phyloP scores from a whole-genome alignment of 1,140 invertebrate species.

The Anadara kagoshimensis region DNA sequence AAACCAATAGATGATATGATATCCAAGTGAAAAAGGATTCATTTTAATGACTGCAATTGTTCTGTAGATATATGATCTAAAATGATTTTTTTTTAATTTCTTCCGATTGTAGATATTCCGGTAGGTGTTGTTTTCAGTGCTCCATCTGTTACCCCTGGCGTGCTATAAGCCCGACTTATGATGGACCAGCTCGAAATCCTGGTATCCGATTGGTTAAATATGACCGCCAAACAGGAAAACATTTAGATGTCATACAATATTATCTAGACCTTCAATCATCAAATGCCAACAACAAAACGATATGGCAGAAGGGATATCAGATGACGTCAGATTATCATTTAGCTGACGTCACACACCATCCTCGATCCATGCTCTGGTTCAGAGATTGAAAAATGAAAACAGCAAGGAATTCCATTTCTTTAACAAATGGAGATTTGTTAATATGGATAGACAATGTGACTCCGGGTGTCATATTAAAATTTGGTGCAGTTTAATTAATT shows the following conservation, averaged over 20 bases:
- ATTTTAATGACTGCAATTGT: too few species aligned
- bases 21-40: too few species aligned
- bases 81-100: too few species aligned
- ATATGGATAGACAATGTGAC: too few species aligned
- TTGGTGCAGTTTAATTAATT: too few species aligned
- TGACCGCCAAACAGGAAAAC: neutral
- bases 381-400: neutral
- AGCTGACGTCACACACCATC: neutral
- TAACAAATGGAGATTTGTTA: too few species aligned
- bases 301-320: neutral
- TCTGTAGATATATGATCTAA: too few species aligned
- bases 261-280: neutral
- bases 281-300: neutral
- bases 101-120: neutral
- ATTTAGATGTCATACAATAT: slow-evolving; percentile 3
- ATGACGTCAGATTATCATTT: slow-evolving; percentile 7
- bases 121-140: neutral
- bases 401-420: too few species aligned
- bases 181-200: slow-evolving; percentile 12
- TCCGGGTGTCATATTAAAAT: too few species aligned
- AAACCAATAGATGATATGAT: too few species aligned
- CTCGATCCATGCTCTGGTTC: neutral
- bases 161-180: neutral
- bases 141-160: slow-evolving; percentile 18
- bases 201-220: slow-evolving; percentile 6